These are phyloP conservation scores for Nesospiza acunhae DNA, from an alignment of 2,113 vertebrate genomes.

Conservation along the genomic window DNA sequence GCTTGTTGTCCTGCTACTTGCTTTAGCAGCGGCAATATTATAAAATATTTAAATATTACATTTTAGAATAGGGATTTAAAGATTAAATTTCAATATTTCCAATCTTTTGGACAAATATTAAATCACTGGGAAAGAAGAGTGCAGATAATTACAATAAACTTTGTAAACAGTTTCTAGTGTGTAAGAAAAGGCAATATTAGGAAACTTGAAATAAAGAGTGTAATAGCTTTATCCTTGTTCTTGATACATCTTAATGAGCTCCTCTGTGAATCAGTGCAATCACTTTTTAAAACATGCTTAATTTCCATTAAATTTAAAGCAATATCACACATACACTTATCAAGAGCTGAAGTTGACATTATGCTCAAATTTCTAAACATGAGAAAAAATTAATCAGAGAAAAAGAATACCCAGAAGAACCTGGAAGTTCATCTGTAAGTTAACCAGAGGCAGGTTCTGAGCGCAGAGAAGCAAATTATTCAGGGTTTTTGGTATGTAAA, in stretches of 20 bases:
- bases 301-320: neutral
- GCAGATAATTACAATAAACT: neutral
- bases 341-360: neutral
- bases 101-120: neutral
- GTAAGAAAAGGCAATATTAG: slow-evolving; percentile 20
- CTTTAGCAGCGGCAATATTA: neutral
- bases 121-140: neutral
- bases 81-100: neutral
- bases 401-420: neutral
- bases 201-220: neutral
- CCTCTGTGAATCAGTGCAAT: neutral
- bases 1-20: neutral
- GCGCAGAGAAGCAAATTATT: neutral
- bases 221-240: neutral
- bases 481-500: neutral
- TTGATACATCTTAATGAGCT: neutral
- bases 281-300: neutral
- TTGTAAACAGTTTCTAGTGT: neutral
- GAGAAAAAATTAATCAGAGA: neutral
- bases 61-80: neutral
- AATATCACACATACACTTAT: neutral
- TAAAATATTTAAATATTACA: neutral
- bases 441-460: neutral
- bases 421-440: neutral
- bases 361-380: neutral